These are phyloP conservation scores for Charaxes varanes DNA, from an alignment of 1,140 invertebrate species.

Conservation along the genomic window DNA sequence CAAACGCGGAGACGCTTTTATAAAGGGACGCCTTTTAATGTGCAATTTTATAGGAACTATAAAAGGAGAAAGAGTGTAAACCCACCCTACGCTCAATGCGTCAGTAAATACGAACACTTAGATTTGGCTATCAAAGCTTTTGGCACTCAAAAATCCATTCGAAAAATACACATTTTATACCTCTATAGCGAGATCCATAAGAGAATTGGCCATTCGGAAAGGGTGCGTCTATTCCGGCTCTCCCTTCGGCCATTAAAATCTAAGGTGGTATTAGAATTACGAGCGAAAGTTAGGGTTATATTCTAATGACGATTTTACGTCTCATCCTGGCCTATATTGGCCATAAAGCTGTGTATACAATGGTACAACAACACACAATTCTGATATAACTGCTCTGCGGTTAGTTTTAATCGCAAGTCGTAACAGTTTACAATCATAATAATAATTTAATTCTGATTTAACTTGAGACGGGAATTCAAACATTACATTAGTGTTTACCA, in stretches of 20 bases:
- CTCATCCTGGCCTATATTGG: slow-evolving; percentile 40
- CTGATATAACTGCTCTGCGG: slow-evolving; percentile 38
- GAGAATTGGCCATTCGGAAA: slow-evolving; percentile 39
- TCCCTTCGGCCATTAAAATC: slow-evolving; percentile 38
- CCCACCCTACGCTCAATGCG: slow-evolving; percentile 35
- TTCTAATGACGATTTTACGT: slow-evolving; percentile 39
- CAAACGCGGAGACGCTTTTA: slow-evolving; percentile 4
- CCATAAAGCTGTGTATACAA: slow-evolving; percentile 42
- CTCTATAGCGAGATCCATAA: slow-evolving; percentile 29
- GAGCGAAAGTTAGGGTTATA: slow-evolving; percentile 33
- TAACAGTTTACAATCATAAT: slow-evolving; percentile 67
- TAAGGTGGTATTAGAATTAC: slow-evolving; percentile 45
- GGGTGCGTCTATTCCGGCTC: slow-evolving; percentile 45
- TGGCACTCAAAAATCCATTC: slow-evolving; percentile 74
- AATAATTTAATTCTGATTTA: slow-evolving; percentile 63
- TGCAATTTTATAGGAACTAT: slow-evolving; percentile 57
- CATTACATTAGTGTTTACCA: slow-evolving; percentile 43
- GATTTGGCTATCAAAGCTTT: slow-evolving; percentile 70
- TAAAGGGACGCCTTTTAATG: slow-evolving; percentile 52
- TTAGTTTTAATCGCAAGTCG: slow-evolving; percentile 57
- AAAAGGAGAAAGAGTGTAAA: slow-evolving; percentile 69
- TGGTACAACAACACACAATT: slow-evolving; percentile 30
- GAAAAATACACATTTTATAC: slow-evolving; percentile 68
- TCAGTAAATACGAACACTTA: slow-evolving; percentile 63
- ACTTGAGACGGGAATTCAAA: slow-evolving; percentile 41